These are phyloP conservation scores for Thinocorus orbignyianus DNA, from an alignment of 2,113 vertebrate species.

Conservation along the genomic window DNA sequence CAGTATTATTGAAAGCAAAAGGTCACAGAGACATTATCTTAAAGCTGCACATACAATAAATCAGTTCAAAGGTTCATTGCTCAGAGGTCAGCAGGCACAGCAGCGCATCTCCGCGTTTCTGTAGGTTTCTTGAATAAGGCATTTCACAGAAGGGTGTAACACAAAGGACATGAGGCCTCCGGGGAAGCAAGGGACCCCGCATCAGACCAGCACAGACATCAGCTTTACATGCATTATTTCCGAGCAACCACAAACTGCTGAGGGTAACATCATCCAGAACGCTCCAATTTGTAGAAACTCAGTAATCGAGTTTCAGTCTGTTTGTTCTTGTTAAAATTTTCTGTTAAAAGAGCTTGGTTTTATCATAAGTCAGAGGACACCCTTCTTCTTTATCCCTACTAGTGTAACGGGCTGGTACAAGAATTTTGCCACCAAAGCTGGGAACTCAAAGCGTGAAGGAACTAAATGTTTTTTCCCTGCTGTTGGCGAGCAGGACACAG, in stretches of 20 bases:
- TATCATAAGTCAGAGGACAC: neutral
- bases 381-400: neutral
- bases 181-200: neutral
- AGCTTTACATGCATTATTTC: rapidly evolving
- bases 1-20: neutral
- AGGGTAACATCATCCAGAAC: neutral
- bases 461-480: neutral
- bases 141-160: neutral
- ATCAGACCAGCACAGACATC: neutral
- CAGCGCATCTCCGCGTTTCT: neutral
- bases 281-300: neutral
- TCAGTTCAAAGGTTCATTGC: neutral
- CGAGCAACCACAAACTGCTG: neutral
- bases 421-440: neutral
- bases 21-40: neutral
- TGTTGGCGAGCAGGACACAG: neutral
- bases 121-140: neutral
- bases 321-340: neutral
- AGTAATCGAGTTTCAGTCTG: neutral
- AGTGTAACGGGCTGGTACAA: neutral
- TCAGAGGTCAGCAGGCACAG: neutral
- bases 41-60: neutral
- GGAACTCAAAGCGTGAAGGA: neutral
- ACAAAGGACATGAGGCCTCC: rapidly evolving
- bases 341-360: neutral